Conservation (phyloP, 2,888 invertebrate genomes). For the Luperina nickerlii region DNA sequence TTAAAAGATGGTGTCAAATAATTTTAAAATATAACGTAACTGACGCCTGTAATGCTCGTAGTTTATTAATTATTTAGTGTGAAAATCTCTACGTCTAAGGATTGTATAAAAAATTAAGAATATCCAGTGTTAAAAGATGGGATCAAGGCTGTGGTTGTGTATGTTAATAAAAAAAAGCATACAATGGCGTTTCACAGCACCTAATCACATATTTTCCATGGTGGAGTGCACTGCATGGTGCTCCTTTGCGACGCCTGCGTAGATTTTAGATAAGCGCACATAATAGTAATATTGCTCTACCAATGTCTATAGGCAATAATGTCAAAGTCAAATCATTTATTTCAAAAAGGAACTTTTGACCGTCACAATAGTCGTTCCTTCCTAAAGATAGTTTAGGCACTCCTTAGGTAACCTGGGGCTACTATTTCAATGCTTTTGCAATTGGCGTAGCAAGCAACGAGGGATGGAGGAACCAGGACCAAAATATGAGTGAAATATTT, state of each 20-base stretch:
- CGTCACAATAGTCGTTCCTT: background rate
- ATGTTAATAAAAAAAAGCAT: background rate
- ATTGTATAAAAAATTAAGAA: background rate
- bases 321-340: too few species aligned
- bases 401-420: background rate
- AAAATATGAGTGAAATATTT: background rate
- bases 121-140: background rate
- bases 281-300: slow-evolving; percentile 19
- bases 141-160: background rate
- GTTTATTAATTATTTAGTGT: background rate
- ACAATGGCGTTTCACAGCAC: background rate
- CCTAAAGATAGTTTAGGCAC: background rate
- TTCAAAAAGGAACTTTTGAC: background rate
- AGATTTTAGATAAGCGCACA: background rate
- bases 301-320: background rate
- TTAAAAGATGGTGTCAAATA: background rate
- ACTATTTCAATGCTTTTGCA: background rate
- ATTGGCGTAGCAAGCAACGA: background rate
- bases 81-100: background rate
- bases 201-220: background rate
- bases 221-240: too few species aligned
- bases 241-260: background rate
- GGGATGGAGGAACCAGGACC: too few species aligned
- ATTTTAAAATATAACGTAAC: background rate
- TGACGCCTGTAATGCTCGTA: background rate